phyloP scores from a whole-genome alignment of 2,888 invertebrate species.

The Epirrita christyi region DNA sequence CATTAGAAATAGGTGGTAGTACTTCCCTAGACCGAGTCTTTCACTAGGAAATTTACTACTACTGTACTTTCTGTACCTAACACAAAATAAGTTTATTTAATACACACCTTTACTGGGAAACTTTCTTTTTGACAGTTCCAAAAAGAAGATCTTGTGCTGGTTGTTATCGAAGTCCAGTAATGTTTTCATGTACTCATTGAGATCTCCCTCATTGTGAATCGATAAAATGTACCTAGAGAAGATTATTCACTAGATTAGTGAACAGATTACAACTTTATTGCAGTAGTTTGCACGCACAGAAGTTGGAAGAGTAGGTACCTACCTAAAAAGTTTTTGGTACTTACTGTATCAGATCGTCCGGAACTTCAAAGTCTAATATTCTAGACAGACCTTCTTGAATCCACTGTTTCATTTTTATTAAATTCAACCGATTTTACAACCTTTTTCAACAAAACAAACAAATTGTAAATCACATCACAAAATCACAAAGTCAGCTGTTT shows the following conservation, averaged over 20 bases:
- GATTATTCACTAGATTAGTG: neutral
- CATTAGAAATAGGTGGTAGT: too few species aligned
- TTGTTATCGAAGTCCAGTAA: constrained; percentile 88
- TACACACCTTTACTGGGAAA: constrained; percentile 69
- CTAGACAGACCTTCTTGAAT: constrained; percentile 86
- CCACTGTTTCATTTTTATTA: constrained; percentile 86
- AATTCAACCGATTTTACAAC: neutral
- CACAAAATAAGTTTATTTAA: too few species aligned
- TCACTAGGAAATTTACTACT: too few species aligned
- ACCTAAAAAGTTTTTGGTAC: constrained; percentile 39
- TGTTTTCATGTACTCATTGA: constrained; percentile 91
- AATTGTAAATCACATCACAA: too few species aligned
- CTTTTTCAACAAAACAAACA: too few species aligned
- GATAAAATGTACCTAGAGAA: constrained; percentile 87
- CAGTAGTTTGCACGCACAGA: neutral
- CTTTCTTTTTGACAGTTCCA: constrained; percentile 83
- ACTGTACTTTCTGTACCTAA: too few species aligned
- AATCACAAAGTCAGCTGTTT: too few species aligned
- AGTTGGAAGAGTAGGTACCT: neutral
- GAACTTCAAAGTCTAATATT: constrained; percentile 88
- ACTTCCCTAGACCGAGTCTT: too few species aligned
- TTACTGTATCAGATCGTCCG: constrained; percentile 88
- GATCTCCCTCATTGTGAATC: constrained; percentile 88
- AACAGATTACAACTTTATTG: neutral
- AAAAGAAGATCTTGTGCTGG: constrained; percentile 87